phyloP scores from a whole-genome alignment of 1,140 invertebrate genomes.

The Bombus consobrinus region DNA sequence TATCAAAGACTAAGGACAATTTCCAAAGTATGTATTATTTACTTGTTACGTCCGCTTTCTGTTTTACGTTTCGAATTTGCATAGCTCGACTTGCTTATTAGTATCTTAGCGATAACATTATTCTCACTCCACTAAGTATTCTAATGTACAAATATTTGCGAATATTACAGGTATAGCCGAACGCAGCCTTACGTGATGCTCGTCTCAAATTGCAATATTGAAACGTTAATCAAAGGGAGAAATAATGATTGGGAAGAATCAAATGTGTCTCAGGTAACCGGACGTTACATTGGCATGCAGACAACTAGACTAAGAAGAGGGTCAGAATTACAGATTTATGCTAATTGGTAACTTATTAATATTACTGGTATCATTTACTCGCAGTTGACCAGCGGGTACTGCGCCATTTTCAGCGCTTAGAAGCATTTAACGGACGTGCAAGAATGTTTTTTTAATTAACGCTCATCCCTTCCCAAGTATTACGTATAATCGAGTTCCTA shows the following conservation, averaged over 20 bases:
- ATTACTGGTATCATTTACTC: constrained; percentile 25
- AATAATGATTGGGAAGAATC: no score
- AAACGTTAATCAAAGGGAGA: not conserved
- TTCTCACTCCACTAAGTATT: not conserved
- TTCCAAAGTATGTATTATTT: not conserved
- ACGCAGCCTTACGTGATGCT: not conserved
- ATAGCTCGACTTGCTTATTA: not conserved
- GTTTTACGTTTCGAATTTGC: not conserved
- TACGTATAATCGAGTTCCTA: constrained; percentile 13
- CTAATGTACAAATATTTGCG: not conserved
- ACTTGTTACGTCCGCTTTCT: not conserved
- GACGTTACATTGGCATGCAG: not conserved
- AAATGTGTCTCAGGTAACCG: not conserved
- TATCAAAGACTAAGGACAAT: not conserved
- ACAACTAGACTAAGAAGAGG: not conserved
- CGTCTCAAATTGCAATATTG: not conserved
- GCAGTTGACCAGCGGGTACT: constrained; percentile 8
- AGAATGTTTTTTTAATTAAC: constrained; percentile 39
- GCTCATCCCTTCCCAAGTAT: not conserved
- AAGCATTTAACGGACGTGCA: constrained; percentile 29
- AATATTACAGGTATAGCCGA: not conserved
- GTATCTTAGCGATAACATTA: not conserved
- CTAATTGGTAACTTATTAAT: constrained; percentile 43
- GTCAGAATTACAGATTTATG: constrained; percentile 39
- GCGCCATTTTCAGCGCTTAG: constrained; percentile 32